Conservation (phyloP, 2,113 vertebrate genomes). For the Poeciliopsis turrubarensis region DNA sequence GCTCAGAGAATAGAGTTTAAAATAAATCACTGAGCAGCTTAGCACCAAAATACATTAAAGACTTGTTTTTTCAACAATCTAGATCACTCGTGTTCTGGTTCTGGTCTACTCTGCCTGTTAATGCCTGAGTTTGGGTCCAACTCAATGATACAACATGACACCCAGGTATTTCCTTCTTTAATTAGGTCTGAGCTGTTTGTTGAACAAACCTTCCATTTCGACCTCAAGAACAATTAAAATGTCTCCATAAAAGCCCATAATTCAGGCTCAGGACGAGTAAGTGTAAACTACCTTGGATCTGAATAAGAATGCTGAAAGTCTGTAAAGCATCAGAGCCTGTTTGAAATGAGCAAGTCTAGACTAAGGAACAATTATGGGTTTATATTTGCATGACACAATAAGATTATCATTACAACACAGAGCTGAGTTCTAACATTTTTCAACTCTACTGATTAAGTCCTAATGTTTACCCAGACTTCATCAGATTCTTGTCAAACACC, state of each 20-base stretch:
- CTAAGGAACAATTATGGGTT: background rate
- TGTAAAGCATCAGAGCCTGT: background rate
- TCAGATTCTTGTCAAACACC: too few relatives aligned
- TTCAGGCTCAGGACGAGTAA: background rate
- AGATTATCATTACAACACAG: background rate
- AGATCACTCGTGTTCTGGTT: too few relatives aligned
- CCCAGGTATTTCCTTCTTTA: background rate
- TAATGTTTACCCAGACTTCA: too few relatives aligned
- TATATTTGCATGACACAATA: conserved; percentile 4
- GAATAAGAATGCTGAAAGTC: background rate
- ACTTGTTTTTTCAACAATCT: too few relatives aligned
- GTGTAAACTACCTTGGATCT: background rate
- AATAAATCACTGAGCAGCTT: too few relatives aligned
- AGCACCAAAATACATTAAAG: too few relatives aligned
- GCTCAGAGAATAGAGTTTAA: too few relatives aligned
- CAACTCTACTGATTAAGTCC: background rate
- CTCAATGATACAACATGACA: background rate
- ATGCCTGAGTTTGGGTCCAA: background rate
- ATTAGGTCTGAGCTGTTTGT: background rate
- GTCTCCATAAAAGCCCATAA: background rate
- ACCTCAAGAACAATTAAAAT: background rate
- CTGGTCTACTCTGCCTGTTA: background rate
- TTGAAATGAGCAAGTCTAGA: background rate
- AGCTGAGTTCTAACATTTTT: conserved; percentile 34
- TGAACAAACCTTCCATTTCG: background rate